A percentile compares a stretch with the other conserved stretches of the same genome.
Evolutionary conservation across 2,113 vertebrate species (phyloP).

Genomic region (Nothoprocta perdicaria): DNA sequence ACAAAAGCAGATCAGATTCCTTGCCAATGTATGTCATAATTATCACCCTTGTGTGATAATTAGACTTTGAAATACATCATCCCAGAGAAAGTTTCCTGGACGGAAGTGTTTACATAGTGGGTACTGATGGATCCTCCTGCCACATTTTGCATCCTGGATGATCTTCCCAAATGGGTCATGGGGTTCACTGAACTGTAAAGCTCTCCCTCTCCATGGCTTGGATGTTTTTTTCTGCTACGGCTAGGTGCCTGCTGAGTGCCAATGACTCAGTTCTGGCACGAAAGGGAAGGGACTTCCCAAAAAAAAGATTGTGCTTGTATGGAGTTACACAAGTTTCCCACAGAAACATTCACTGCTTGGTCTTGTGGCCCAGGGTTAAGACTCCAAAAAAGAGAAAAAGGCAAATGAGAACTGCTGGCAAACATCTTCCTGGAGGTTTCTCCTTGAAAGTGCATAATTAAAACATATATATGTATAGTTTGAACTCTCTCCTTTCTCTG

Average conservation of each 20-base stretch:
- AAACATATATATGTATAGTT: no score
- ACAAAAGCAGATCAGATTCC: background rate
- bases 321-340: background rate
- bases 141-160: background rate
- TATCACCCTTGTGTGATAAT: background rate
- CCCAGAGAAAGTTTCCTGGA: background rate
- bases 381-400: background rate
- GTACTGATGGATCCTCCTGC: background rate
- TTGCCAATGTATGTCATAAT: background rate
- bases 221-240: background rate
- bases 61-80: rapidly evolving
- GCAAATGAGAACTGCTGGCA: background rate
- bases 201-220: background rate
- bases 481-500: background rate
- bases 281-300: constrained; percentile 18
- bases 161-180: constrained; percentile 14
- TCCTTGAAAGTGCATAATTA: background rate
- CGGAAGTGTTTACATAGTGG: background rate
- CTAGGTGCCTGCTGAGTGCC: background rate
- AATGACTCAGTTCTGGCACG: constrained; percentile 44
- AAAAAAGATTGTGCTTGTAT: constrained; percentile 6
- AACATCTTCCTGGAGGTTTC: background rate
- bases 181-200: background rate
- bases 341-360: background rate
- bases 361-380: background rate